Conservation (phyloP, 2,888 invertebrate species). For the Trilocha varians region DNA sequence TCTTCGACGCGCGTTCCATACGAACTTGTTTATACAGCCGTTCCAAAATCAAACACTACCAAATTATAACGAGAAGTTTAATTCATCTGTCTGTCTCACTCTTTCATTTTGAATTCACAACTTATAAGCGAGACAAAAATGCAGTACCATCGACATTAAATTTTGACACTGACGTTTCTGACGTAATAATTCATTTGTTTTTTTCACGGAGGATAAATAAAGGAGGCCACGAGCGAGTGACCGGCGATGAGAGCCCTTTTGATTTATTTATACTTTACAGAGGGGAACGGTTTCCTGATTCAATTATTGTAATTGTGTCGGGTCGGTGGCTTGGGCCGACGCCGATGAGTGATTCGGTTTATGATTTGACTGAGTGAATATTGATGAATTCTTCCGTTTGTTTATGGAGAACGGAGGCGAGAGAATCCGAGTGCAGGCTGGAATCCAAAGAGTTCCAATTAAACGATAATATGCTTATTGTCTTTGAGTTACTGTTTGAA, state of each 20-base stretch:
- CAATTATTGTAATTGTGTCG: slow-evolving; percentile 54
- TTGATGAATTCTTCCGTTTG: slow-evolving; percentile 19
- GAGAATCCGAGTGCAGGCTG: neutral
- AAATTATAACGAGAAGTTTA: neutral
- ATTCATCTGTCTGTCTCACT: neutral
- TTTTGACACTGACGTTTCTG: neutral
- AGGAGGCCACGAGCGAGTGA: slow-evolving; percentile 30
- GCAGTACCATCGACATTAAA: neutral
- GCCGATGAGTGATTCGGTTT: slow-evolving; percentile 22
- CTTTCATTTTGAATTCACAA: neutral
- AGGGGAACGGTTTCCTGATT: slow-evolving; percentile 54
- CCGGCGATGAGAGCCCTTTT: slow-evolving; percentile 31
- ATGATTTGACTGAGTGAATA: slow-evolving; percentile 25
- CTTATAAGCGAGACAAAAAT: neutral
- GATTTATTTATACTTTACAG: slow-evolving; percentile 50
- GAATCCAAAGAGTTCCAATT: neutral
- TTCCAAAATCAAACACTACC: neutral
- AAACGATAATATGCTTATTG: no score
- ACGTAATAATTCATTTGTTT: neutral
- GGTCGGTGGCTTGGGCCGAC: slow-evolving; percentile 16
- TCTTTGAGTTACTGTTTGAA: no score
- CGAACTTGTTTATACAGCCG: slow-evolving; percentile 3
- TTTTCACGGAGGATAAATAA: slow-evolving; percentile 33
- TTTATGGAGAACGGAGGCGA: slow-evolving; percentile 4
- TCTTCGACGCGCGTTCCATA: slow-evolving; percentile 9